Evolutionary conservation across 2,888 invertebrate genomes (phyloP).

Genomic region (Catotricha subobsoleta): DNA sequence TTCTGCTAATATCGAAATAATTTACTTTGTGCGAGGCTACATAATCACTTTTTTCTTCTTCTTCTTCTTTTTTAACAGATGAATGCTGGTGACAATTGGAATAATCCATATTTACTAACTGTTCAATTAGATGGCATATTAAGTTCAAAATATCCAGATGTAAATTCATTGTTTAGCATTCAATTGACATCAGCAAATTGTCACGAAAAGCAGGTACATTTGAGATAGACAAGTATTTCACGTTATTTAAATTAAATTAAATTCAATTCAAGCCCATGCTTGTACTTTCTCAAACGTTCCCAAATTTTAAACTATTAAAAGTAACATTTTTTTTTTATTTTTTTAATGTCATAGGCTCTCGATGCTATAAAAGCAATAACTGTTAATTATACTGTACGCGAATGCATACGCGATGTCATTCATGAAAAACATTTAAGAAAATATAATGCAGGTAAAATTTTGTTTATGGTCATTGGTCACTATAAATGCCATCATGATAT

Average conservation of each 20-base stretch:
- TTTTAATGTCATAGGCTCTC: conserved; percentile 14
- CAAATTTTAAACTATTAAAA: too few relatives aligned
- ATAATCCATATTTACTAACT: conserved; percentile 28
- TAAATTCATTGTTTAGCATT: conserved; percentile 19
- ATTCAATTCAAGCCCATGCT: too few relatives aligned
- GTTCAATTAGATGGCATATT: conserved; percentile 32
- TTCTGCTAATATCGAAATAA: too few relatives aligned
- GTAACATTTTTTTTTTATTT: background rate
- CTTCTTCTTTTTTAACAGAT: conserved; percentile 19
- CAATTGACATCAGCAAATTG: conserved; percentile 16
- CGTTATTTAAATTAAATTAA: too few relatives aligned
- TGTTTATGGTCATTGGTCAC: background rate
- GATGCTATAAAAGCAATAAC: conserved; percentile 22
- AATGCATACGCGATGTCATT: conserved; percentile 20
- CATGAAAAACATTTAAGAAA: conserved; percentile 16
- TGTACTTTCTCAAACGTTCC: too few relatives aligned
- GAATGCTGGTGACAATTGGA: conserved; percentile 30
- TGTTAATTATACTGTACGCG: conserved; percentile 19
- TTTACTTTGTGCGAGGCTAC: background rate
- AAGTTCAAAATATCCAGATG: conserved; percentile 26
- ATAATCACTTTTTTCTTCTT: background rate
- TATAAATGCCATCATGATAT: background rate
- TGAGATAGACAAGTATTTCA: too few relatives aligned
- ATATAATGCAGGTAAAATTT: conserved; percentile 19
- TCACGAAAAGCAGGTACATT: background rate